A percentile compares a stretch with the other conserved stretches of the same genome.
phyloP scores from a whole-genome alignment of 2,113 vertebrate species.

The Menura novaehollandiae region DNA sequence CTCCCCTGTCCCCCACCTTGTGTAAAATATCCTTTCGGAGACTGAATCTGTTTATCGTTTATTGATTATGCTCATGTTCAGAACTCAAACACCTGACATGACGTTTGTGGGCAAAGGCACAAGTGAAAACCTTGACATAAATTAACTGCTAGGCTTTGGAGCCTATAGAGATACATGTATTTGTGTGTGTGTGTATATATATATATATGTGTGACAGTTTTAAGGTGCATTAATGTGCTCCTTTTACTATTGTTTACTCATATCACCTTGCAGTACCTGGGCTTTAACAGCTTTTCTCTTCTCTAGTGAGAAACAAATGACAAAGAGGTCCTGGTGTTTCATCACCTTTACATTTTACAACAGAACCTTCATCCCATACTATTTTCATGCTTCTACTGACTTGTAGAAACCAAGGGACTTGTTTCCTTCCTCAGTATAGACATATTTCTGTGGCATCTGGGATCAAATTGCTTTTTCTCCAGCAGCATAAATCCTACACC shows the following conservation, averaged over 20 bases:
- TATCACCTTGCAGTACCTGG: not conserved
- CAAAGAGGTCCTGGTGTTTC: not conserved
- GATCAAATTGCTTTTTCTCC: not conserved
- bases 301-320: slow-evolving; percentile 1
- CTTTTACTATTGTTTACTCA: not conserved
- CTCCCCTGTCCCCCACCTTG: not conserved
- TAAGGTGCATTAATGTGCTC: not conserved
- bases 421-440: not conserved
- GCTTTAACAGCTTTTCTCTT: not conserved
- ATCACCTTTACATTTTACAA: slow-evolving; percentile 13
- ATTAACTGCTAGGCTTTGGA: not conserved
- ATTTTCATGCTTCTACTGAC: slow-evolving; percentile 36
- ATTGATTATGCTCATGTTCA: not conserved
- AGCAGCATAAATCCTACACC: not conserved
- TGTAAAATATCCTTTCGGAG: not conserved
- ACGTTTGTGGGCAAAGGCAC: not conserved
- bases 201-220: not conserved
- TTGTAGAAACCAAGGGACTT: slow-evolving; percentile 29
- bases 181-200: fast-evolving
- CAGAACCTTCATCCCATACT: slow-evolving; percentile 2
- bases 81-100: not conserved
- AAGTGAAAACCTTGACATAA: not conserved
- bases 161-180: not conserved
- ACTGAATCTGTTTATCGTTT: not conserved
- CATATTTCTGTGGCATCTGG: not conserved